Evolutionary conservation across 2,113 vertebrate genomes (phyloP).

Genomic region (Sebastes fasciatus): DNA sequence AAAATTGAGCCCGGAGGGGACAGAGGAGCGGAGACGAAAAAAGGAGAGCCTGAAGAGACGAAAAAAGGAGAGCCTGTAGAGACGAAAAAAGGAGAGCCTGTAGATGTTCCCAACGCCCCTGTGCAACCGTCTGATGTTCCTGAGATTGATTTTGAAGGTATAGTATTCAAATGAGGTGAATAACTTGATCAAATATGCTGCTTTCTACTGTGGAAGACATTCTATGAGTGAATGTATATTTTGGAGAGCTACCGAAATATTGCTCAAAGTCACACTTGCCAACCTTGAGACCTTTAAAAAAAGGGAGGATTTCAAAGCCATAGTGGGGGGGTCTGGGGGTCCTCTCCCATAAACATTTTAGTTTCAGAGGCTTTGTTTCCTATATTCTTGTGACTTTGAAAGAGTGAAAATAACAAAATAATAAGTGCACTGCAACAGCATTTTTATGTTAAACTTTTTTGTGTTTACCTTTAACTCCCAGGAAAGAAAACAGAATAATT

Average conservation of each 20-base stretch:
- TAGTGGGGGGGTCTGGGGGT: no score
- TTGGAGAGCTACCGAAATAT: not conserved
- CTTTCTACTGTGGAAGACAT: not conserved
- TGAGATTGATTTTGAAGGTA: constrained; percentile 68
- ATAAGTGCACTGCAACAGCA: no score
- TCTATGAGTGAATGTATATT: not conserved
- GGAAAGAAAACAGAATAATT: no score
- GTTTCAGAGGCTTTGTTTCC: no score
- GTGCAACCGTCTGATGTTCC: constrained; percentile 2
- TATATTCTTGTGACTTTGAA: no score
- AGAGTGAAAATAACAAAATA: no score
- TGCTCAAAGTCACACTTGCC: not conserved
- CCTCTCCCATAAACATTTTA: no score
- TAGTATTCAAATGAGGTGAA: not conserved
- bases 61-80: not conserved
- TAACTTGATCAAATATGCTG: not conserved
- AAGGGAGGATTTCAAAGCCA: no score
- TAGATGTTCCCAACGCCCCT: not conserved
- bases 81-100: not conserved
- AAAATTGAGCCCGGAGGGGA: not conserved
- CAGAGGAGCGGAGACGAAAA: not conserved
- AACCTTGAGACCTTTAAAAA: no score
- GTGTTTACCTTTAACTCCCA: no score
- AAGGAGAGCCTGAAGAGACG: not conserved
- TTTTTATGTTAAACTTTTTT: no score